Conservation (phyloP, 2,113 vertebrate species). For the Leptodactylus fuscus region DNA sequence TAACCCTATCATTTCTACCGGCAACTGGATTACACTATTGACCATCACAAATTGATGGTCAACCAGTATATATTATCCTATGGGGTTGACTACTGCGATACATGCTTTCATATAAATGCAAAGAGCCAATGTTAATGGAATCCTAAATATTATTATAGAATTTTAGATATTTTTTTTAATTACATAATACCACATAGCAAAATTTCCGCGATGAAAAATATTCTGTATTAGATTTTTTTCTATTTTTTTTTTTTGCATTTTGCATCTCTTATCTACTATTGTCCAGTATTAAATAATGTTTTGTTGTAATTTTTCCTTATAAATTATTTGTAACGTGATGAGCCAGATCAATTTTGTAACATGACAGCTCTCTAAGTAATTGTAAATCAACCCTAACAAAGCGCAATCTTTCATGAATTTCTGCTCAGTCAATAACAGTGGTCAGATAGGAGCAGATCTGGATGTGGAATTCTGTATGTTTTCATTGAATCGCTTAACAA, state of each 20-base stretch:
- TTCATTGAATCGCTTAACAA: too few relatives aligned
- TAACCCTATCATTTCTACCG: constrained; percentile 23
- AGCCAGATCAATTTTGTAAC: neutral
- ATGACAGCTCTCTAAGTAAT: neutral
- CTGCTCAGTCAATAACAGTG: neutral
- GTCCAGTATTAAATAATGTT: neutral
- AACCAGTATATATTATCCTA: neutral
- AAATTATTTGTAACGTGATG: neutral
- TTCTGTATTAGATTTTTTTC: neutral
- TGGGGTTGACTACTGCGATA: neutral
- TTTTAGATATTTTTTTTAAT: neutral
- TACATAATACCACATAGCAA: too few relatives aligned
- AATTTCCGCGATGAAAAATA: neutral
- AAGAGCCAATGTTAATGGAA: neutral
- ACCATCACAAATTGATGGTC: neutral
- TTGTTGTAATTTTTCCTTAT: neutral
- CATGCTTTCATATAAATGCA: neutral
- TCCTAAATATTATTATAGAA: neutral
- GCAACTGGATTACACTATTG: neutral
- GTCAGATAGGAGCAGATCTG: neutral
- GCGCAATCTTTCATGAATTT: neutral
- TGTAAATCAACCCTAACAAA: constrained; percentile 5
- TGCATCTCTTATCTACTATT: neutral
- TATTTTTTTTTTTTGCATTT: neutral
- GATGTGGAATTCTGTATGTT: too few relatives aligned